These are phyloP conservation scores for Bellardia pandia DNA, from an alignment of 2,888 invertebrate species.

Conservation along the genomic window DNA sequence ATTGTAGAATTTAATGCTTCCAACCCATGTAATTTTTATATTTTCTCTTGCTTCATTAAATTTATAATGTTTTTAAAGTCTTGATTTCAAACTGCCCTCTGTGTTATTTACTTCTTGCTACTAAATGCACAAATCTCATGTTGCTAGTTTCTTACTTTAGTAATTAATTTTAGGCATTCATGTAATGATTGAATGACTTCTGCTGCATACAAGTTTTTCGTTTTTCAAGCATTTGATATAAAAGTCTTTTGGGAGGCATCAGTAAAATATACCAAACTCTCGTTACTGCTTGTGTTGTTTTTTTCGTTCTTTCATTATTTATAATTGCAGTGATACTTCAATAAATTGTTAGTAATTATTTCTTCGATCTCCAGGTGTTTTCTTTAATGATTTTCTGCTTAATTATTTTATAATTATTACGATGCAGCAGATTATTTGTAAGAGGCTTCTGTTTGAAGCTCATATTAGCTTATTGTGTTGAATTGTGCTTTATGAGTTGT, in stretches of 20 bases:
- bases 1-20: no score
- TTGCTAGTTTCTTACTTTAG: not conserved
- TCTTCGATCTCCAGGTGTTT: slow-evolving; percentile 28
- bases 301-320: not conserved
- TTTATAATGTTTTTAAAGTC: not conserved
- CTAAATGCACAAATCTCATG: slow-evolving; percentile 2
- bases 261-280: not conserved
- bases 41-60: not conserved
- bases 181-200: not conserved
- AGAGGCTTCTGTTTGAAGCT: slow-evolving; percentile 9
- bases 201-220: not conserved
- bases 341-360: slow-evolving; percentile 23
- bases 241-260: not conserved
- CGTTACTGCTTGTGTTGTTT: not conserved
- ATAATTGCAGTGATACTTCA: slow-evolving; percentile 25
- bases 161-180: not conserved
- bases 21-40: no score
- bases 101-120: not conserved
- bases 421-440: not conserved
- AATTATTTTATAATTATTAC: slow-evolving; percentile 48
- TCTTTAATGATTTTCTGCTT: slow-evolving; percentile 30
- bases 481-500: not conserved
- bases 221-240: not conserved
- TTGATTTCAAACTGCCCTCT: not conserved
- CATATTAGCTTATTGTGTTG: not conserved